Evolutionary conservation across 2,113 vertebrate species (phyloP), one percentile per base, ranked within the genome.

Genomic region (Raja brachyura): DNA sequence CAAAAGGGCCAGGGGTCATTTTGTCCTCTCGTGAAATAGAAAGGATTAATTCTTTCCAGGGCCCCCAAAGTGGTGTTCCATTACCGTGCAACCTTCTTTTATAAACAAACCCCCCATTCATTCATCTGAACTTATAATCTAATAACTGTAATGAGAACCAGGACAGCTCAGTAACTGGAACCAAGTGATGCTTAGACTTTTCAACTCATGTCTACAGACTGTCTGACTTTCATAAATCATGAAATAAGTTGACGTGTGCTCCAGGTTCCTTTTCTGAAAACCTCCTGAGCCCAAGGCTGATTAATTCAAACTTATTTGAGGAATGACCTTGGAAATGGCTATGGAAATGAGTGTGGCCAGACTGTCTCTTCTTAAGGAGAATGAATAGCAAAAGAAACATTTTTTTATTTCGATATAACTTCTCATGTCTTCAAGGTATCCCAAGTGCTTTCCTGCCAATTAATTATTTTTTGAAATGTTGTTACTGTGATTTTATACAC

Each of bases 71-170:
- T 74, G 88, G 90, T 73, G 68, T 73, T 22, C 28, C 22, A 73
- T 92, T 92, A 54, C 90, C 54, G 22, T 73, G 39, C 8, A 92
- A 92, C 68, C 68, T 92, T 28, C 90, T 14, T 92, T 92, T 73
- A 39, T 48, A 92, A 92, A 92, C 90, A 73, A 92, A 92, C 54
- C 18, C 33, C 20, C 66, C 90, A 92, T 92, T 92, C 66, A 92
- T 92, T 92, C 90, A 92, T 92, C 68, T 25, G 20, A 92, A 92
- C 66, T 33, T 68, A 73, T 74, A 92, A 92, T 73, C 66, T 92
- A 92, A 92, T 74, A 73, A 54, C 68, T 54, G 31, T 92, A 92
- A 92, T 4, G 39, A 92, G 39, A 92, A 54, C 66, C 88, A 92
- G 88, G 88, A 20, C 68, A 73, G 88, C 88, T 73, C 16, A 20